Base-by-base conservation (phyloP, 1,140 invertebrate genomes). In the Lepidurus couesii region DNA sequence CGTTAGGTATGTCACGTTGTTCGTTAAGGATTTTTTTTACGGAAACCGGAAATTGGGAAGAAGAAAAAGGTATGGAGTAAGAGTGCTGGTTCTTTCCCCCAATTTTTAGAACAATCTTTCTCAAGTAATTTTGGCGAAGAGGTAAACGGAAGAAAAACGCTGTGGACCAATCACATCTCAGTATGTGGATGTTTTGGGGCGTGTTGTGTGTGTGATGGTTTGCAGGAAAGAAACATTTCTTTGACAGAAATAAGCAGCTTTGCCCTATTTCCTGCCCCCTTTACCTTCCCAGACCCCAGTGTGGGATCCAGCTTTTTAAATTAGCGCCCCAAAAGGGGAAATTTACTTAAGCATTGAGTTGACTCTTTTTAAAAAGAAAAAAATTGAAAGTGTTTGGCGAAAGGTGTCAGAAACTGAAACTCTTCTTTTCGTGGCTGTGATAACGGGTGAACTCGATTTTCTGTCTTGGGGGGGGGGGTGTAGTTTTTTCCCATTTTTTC, bases 361-460 rank as follows among this genome's bases (percentile, higher is more conserved):
- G 9, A 65, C 16, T 13, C 16, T 65, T 21, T 16, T 16, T 16
- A 65, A 65, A 65, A 65, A 5, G 6, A 34, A 3, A 4, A 34
- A 34, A 34, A 4, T 34, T 3, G 34, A 4, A 34, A 34, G 34
- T 34, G 34, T 34, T 34, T 34, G 34, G 34, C 1, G 34, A 34
- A 34, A 34, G 34, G 34, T 34, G 3, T 4, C 34, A 4, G 34
- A 34, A 34, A 34, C 34, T 3, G 34, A 34, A 34, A n/a, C n/a
- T 65, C 53, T 65, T 65, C 0, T 65, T 65, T 65, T 65, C 53
- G 53, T 65, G 16, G 53, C 53, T 65, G 53, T 65, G 53, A 65
- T 65, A 65, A 65, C 53, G 53, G 21, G 21, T 13, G 7, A 65
- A 13, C 21, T 65, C 6, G 16, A 16, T 7, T n/a, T 21, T 65